Percentiles rank a stretch among this genome's conserved stretches.
phyloP scores from a whole-genome alignment of 2,113 vertebrate genomes.

The Tricholaema leucomelas region DNA sequence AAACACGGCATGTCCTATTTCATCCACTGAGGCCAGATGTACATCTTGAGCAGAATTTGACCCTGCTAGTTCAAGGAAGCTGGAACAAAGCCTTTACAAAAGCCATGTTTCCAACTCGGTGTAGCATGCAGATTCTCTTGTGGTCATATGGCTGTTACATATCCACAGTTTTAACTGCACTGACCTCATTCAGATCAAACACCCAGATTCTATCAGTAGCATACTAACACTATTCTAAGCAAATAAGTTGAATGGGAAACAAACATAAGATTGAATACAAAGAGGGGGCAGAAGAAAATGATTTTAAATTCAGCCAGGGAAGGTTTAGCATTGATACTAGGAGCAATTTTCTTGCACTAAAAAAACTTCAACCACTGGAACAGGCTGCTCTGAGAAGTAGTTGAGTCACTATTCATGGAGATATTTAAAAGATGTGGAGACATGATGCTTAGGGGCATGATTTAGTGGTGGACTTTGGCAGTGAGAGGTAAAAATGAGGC shows the following conservation, averaged over 20 bases:
- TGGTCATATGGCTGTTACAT: not conserved
- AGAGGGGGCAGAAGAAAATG: not conserved
- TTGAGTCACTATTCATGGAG: not conserved
- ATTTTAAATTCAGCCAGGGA: not conserved
- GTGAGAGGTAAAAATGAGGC: too few relatives aligned
- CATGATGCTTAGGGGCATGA: not conserved
- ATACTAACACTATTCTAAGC: not conserved
- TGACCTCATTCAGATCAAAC: not conserved
- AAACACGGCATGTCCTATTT: constrained; percentile 28
- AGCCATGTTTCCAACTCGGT: not conserved
- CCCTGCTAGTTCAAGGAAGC: not conserved
- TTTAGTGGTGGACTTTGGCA: not conserved
- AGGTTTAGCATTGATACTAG: not conserved
- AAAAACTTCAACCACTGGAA: not conserved
- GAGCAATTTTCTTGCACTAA: not conserved
- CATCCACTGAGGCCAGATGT: not conserved
- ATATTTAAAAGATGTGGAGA: not conserved
- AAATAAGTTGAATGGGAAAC: not conserved
- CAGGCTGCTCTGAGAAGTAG: not conserved
- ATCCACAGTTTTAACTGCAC: not conserved
- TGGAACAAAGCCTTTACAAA: constrained; percentile 1
- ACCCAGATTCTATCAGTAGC: not conserved
- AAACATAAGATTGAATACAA: not conserved
- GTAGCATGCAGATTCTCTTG: not conserved
- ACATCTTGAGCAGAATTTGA: constrained; percentile 12